Evolutionary conservation across 2,113 vertebrate species (phyloP).

Genomic region (Halcyon malimbica): DNA sequence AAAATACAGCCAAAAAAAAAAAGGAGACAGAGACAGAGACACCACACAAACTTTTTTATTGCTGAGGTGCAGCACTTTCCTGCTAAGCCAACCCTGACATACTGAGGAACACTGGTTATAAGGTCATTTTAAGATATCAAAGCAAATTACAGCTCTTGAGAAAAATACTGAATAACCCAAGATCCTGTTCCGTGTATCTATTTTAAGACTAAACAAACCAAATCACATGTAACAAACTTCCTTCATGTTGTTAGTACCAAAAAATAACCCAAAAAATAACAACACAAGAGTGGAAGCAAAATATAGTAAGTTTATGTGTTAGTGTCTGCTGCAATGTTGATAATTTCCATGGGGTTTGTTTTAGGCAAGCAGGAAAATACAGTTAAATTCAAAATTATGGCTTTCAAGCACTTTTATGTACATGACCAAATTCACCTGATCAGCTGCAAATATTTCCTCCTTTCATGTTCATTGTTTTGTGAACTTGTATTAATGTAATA

Average conservation of each 20-base stretch:
- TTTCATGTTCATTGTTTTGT: background rate
- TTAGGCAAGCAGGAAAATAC: background rate
- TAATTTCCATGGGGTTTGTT: background rate
- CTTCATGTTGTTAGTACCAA: background rate
- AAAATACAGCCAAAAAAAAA: background rate
- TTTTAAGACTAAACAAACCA: background rate
- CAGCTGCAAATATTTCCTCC: background rate
- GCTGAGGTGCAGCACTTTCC: background rate
- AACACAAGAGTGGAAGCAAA: background rate
- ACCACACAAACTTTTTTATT: background rate
- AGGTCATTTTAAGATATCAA: background rate
- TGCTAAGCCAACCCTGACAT: background rate
- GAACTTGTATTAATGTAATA: background rate
- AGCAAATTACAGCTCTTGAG: background rate
- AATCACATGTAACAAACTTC: background rate
- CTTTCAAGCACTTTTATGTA: background rate
- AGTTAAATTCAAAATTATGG: background rate
- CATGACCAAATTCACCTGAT: background rate
- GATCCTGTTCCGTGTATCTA: background rate
- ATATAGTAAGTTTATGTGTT: background rate
- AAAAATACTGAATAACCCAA: background rate
- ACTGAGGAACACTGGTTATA: background rate
- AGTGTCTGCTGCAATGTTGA: background rate
- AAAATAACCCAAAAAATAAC: background rate
- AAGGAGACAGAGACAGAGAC: background rate